Conservation (phyloP, 2,888 invertebrate genomes). For the Rotaria magnacalcarata region DNA sequence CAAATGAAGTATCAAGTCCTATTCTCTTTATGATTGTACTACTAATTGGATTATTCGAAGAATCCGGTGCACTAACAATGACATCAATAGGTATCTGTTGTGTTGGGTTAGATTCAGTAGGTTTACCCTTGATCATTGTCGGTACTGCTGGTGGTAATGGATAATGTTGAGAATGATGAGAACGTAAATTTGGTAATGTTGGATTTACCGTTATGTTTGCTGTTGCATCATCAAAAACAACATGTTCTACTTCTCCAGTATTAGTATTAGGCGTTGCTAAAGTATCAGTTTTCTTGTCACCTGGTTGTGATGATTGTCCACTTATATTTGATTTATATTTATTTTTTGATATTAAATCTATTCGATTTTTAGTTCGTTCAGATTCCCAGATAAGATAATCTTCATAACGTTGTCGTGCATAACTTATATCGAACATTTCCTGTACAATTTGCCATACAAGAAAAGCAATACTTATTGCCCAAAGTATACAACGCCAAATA, state of each 20-base stretch:
- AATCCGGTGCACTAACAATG: not conserved
- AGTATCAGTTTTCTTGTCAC: not conserved
- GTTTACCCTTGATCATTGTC: not conserved
- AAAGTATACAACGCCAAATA: conserved; percentile 15
- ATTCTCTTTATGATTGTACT: not conserved
- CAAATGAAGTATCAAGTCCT: not conserved
- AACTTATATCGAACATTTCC: conserved; percentile 3
- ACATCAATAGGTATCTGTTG: not conserved
- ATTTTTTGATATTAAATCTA: conserved; percentile 17
- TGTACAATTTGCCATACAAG: not conserved
- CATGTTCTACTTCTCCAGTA: not conserved
- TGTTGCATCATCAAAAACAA: not conserved
- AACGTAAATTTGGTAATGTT: not conserved
- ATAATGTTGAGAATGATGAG: conserved; percentile 19
- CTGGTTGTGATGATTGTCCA: not conserved
- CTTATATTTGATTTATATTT: not conserved
- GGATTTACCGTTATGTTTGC: not conserved
- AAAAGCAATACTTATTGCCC: not conserved
- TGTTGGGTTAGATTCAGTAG: not conserved
- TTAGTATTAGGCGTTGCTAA: not conserved
- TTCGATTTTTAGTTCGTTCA: not conserved
- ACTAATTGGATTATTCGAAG: not conserved
- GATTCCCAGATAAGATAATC: conserved; percentile 19
- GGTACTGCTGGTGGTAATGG: not conserved
- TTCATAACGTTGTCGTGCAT: conserved; percentile 10